These are phyloP conservation scores for Eristalis intricaria DNA, from an alignment of 2,888 invertebrate species.

Conservation along the genomic window DNA sequence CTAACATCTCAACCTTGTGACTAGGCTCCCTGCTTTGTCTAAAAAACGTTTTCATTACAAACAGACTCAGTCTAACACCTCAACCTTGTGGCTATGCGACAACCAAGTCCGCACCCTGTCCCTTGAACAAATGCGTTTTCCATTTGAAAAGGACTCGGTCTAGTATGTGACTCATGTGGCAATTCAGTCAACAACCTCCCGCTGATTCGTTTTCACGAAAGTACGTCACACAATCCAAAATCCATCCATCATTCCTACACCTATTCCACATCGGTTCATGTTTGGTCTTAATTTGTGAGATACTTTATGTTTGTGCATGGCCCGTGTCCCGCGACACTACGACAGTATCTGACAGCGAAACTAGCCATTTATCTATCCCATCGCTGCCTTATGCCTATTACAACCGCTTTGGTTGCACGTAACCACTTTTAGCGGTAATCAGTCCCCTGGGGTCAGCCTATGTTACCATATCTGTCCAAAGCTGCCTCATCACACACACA, in stretches of 20 bases:
- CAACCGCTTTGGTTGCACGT: neutral
- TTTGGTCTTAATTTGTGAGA: neutral
- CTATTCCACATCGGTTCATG: neutral
- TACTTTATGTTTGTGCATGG: neutral
- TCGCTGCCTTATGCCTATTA: constrained; percentile 24
- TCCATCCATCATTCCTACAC: neutral
- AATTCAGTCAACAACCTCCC: neutral
- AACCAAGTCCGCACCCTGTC: too few relatives aligned
- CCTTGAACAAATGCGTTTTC: neutral
- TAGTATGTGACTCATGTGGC: neutral
- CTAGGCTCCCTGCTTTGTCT: too few relatives aligned
- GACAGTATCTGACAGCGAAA: neutral
- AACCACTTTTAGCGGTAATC: neutral
- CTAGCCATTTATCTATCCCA: constrained; percentile 28
- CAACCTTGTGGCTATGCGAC: too few relatives aligned
- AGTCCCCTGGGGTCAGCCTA: neutral
- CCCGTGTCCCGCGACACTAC: neutral
- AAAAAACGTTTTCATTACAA: too few relatives aligned
- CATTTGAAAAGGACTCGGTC: neutral
- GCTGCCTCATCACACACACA: neutral
- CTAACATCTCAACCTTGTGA: too few relatives aligned
- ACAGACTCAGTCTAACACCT: too few relatives aligned
- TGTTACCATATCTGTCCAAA: constrained; percentile 7
- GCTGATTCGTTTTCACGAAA: neutral
- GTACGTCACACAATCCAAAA: neutral